phyloP scores from a whole-genome alignment of 2,888 invertebrate species.

The Sinopyrophorus schimmeli region DNA sequence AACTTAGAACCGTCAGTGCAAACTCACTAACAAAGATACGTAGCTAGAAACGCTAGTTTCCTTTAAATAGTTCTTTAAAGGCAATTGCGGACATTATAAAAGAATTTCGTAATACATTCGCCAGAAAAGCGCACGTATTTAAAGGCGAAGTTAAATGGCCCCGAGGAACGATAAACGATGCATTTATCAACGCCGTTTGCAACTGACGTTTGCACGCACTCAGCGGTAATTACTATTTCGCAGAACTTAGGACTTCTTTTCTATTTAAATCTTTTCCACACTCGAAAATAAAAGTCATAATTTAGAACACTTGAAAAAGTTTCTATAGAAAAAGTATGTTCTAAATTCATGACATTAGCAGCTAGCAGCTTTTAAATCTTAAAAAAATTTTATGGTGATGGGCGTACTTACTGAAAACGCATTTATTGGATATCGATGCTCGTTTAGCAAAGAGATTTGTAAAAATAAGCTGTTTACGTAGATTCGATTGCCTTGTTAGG shows the following conservation, averaged over 20 bases:
- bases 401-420: too few relatives aligned
- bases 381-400: neutral
- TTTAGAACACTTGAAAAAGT: slow-evolving; percentile 19
- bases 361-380: neutral
- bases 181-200: slow-evolving; percentile 31
- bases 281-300: slow-evolving; percentile 19
- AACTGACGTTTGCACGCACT: slow-evolving; percentile 28
- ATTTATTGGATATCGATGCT: too few relatives aligned
- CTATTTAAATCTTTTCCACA: slow-evolving; percentile 17
- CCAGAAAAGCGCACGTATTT: slow-evolving; percentile 1
- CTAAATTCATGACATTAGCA: too few relatives aligned
- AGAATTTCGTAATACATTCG: too few relatives aligned
- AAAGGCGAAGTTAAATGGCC: slow-evolving; percentile 15
- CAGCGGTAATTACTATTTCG: slow-evolving; percentile 27
- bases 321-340: too few relatives aligned
- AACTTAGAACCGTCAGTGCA: too few relatives aligned
- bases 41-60: too few relatives aligned
- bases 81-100: too few relatives aligned
- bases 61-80: too few relatives aligned
- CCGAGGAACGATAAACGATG: slow-evolving; percentile 17
- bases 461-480: slow-evolving; percentile 1
- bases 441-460: too few relatives aligned
- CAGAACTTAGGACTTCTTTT: slow-evolving; percentile 19
- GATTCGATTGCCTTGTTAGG: neutral
- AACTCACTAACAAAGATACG: too few relatives aligned